Conservation (phyloP, 2,888 invertebrate genomes). For the Cordilura impudica region DNA sequence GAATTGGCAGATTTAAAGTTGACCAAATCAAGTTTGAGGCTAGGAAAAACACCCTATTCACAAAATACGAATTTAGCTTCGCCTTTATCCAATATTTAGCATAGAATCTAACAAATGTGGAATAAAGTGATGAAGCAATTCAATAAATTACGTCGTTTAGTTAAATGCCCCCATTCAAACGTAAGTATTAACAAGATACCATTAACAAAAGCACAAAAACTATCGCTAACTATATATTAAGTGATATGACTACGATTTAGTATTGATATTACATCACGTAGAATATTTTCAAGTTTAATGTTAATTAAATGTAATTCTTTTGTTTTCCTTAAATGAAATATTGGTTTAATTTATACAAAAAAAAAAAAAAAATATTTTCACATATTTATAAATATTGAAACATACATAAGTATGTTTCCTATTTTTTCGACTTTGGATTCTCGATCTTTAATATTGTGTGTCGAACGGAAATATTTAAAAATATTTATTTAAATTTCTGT, state of each 20-base stretch:
- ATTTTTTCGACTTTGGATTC: too few relatives aligned
- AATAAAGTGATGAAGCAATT: slow-evolving; percentile 26
- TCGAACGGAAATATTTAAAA: too few relatives aligned
- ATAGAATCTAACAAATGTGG: neutral
- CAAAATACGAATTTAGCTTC: neutral
- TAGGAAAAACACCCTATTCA: too few relatives aligned
- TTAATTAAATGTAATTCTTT: neutral
- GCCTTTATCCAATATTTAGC: neutral
- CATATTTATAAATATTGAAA: neutral
- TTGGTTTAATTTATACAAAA: neutral
- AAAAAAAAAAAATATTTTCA: neutral
- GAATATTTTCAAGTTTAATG: slow-evolving; percentile 7
- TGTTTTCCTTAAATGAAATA: neutral
- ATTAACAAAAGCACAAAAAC: slow-evolving; percentile 12
- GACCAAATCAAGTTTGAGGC: too few relatives aligned
- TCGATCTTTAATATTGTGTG: too few relatives aligned
- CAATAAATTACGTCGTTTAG: slow-evolving; percentile 35
- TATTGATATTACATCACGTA: slow-evolving; percentile 40
- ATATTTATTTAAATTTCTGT: too few relatives aligned
- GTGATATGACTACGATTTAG: slow-evolving; percentile 28
- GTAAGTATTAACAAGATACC: neutral
- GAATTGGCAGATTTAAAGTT: too few relatives aligned
- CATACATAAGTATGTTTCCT: too few relatives aligned
- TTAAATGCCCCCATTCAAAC: neutral
- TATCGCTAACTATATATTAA: slow-evolving; percentile 7